These are phyloP conservation scores for Metallyticus violacea DNA, from an alignment of 2,888 invertebrate genomes.

Conservation along the genomic window DNA sequence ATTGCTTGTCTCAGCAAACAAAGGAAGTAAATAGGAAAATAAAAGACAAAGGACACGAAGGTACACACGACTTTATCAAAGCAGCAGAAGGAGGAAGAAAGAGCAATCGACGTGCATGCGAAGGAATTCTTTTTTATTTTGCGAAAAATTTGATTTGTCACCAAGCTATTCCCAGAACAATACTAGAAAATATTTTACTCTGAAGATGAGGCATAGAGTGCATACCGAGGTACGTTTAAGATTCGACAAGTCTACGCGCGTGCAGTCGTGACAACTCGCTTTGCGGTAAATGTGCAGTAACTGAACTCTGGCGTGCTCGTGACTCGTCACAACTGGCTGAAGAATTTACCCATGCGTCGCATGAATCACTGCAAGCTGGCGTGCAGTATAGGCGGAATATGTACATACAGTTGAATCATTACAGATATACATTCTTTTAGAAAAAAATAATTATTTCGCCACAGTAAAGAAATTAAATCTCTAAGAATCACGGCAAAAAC, in stretches of 20 bases:
- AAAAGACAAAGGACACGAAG: conserved; percentile 12
- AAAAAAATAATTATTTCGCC: no score
- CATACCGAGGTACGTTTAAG: neutral
- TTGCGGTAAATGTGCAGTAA: neutral
- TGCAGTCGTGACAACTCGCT: neutral
- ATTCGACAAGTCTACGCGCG: neutral
- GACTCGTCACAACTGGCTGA: no score
- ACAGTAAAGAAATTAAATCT: no score
- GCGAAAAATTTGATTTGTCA: neutral
- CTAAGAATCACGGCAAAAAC: no score
- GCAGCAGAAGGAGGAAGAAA: neutral
- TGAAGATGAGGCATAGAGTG: neutral
- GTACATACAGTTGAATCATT: no score
- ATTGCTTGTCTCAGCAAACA: neutral
- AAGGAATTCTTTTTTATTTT: neutral
- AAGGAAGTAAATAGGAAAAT: conserved; percentile 13
- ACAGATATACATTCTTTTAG: no score
- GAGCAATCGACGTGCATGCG: neutral
- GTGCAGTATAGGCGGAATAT: no score
- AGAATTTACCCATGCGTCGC: no score
- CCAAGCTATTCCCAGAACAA: neutral
- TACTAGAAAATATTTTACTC: neutral
- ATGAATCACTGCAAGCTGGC: no score
- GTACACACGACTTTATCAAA: conserved; percentile 2
- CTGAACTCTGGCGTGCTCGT: no score